Evolutionary conservation across 1,140 invertebrate genomes (phyloP), one percentile per base, ranked within the genome.

Genomic region (Polypedilum vanderplanki): DNA sequence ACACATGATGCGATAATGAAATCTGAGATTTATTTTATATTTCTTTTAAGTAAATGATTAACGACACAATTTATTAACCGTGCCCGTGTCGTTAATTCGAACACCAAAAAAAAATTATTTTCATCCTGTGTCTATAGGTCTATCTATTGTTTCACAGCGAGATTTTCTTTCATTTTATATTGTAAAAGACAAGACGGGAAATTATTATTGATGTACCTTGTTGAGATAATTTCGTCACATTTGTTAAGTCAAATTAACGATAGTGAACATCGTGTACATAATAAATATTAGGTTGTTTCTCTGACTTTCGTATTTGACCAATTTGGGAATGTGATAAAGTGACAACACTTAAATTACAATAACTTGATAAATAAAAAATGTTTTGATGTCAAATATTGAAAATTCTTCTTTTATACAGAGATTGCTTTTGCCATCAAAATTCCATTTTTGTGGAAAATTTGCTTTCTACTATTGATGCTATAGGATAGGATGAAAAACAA

Each of bases 191-290:
- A 10, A 46, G 15, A 57, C 12, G n/a, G 20, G 20, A 70, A 70
- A 70, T 70, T 70, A 70, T 70, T 20, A 18, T 8, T 70, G 65
- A 18, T 70, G 41, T 70, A 5, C 24, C 24, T 33, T 33, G 24
- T 33, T 33, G 65, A 18, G 65, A 70, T 70, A 70, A 70, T 70
- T 70, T 70, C 17, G 20, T 20, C 65, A 70, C 65, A 70, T 70
- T 70, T 70, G 65, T 70, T 70, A 20, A 70, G 17, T 70, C 65
- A 70, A 70, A 70, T 70, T 70, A 70, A 18, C 20, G 17, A 57
- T 70, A 9, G 65, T 10, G 18, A 70, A 18, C 65, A 70, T 18
- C 65, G 20, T 70, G 65, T 70, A 57, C n/a, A n/a, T 57, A 57
- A 33, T 33, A 33, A 33, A 33, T 33, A 33, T 33, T 33, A 33